These are phyloP conservation scores for Syngnathus acus DNA, from an alignment of 2,797 vertebrate species.

Conservation along the genomic window DNA sequence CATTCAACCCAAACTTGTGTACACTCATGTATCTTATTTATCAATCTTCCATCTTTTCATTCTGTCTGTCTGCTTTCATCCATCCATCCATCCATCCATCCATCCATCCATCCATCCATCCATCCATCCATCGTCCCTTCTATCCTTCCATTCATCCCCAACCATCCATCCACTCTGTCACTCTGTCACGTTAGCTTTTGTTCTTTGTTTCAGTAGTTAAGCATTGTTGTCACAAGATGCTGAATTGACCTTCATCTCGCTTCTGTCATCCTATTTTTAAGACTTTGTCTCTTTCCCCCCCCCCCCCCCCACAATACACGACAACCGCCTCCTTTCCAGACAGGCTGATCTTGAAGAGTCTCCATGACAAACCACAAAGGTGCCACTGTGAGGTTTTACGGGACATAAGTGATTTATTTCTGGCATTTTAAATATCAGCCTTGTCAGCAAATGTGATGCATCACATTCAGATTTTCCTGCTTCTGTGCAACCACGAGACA, in stretches of 20 bases:
- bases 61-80: neutral
- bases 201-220: constrained; percentile 41
- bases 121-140: constrained; percentile 9
- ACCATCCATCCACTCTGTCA: constrained; percentile 20
- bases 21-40: too few relatives aligned
- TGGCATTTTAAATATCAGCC: constrained; percentile 37
- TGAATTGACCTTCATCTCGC: neutral
- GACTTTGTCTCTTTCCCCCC: neutral
- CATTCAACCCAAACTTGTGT: constrained; percentile 2
- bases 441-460: constrained; percentile 48
- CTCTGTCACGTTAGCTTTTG: constrained; percentile 45
- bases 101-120: constrained; percentile 1
- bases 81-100: too few relatives aligned
- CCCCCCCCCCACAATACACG: neutral
- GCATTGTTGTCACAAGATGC: constrained; percentile 14
- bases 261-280: neutral
- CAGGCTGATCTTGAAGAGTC: neutral
- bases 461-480: constrained; percentile 33
- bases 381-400: neutral
- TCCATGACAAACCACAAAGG: constrained; percentile 3
- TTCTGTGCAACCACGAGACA: constrained; percentile 19
- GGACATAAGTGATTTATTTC: constrained; percentile 40
- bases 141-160: constrained; percentile 9
- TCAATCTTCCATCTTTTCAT: neutral
- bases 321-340: constrained; percentile 4